Evolutionary conservation across 1,140 invertebrate species (phyloP).

Genomic region (Tribolium castaneum): DNA sequence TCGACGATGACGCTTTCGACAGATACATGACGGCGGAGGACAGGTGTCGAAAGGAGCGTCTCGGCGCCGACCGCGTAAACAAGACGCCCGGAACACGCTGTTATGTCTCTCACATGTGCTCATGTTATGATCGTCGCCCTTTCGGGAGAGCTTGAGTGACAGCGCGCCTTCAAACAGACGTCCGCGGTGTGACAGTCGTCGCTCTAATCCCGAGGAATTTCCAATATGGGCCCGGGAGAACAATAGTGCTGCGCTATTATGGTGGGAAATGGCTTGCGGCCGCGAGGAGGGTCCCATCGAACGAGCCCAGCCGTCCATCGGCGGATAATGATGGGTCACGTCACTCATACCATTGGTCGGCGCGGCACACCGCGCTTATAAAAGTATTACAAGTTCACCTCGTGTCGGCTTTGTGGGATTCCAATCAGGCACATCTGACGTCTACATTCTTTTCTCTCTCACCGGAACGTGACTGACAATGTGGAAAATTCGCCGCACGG

Average conservation of each 20-base stretch:
- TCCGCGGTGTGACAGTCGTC: constrained; percentile 1
- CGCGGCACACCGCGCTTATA: constrained; percentile 49
- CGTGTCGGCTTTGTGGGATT: constrained; percentile 54
- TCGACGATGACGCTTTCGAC: constrained; percentile 45
- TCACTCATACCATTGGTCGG: constrained; percentile 58
- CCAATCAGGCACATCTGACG: constrained; percentile 54
- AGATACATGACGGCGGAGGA: constrained; percentile 47
- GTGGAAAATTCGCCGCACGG: constrained; percentile 54
- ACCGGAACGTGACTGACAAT: constrained; percentile 52
- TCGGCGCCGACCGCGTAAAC: constrained; percentile 52
- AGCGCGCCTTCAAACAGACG: constrained; percentile 30
- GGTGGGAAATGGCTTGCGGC: constrained; percentile 52
- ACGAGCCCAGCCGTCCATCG: constrained; percentile 45
- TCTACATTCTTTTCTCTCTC: constrained; percentile 48
- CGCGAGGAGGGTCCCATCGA: constrained; percentile 33
- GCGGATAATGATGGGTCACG: constrained; percentile 56
- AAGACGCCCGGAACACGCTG: constrained; percentile 36
- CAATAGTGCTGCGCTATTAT: constrained; percentile 21
- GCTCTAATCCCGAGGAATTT: neutral
- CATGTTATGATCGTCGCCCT: constrained; percentile 32
- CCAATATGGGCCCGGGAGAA: constrained; percentile 1
- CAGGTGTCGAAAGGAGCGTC: constrained; percentile 56
- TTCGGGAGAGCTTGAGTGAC: constrained; percentile 21
- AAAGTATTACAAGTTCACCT: constrained; percentile 52
- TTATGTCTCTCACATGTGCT: constrained; percentile 36